Conservation (phyloP, 2,113 vertebrate species). For the Camelus bactrianus region DNA sequence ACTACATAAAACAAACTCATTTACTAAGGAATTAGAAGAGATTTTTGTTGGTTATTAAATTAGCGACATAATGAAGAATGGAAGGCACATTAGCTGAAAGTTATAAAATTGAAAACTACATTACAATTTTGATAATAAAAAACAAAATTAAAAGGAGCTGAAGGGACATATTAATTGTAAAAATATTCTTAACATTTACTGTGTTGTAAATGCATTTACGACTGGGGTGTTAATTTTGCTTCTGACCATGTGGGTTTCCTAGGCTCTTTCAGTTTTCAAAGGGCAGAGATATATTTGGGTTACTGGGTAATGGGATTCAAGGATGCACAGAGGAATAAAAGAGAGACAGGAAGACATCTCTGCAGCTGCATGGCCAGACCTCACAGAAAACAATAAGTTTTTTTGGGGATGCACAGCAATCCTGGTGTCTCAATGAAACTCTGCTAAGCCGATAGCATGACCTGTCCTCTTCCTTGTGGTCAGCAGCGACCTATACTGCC, state of each 20-base stretch:
- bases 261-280: conserved; percentile 42
- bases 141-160: conserved; percentile 71
- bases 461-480: not conserved
- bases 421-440: not conserved
- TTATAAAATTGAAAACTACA: conserved; percentile 73
- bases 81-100: conserved; percentile 59
- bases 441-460: not conserved
- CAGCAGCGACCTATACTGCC: not conserved
- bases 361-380: not conserved
- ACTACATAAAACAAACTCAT: conserved; percentile 72
- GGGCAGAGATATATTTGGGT: conserved; percentile 11
- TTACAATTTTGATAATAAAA: conserved; percentile 76
- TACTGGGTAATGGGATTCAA: not conserved
- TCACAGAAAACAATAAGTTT: conserved; percentile 48
- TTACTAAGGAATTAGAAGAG: conserved; percentile 71
- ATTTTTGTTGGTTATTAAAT: conserved; percentile 78
- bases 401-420: conserved; percentile 26
- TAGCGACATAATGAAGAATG: conserved; percentile 64
- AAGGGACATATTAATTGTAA: conserved; percentile 63
- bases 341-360: not conserved
- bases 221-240: conserved; percentile 25
- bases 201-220: not conserved
- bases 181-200: conserved; percentile 42
- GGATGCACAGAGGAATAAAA: not conserved
- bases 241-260: not conserved